A percentile compares a stretch with the other conserved stretches of the same genome.
Evolutionary conservation across 1,140 invertebrate genomes (phyloP).

Genomic region (Euwallacea similis): DNA sequence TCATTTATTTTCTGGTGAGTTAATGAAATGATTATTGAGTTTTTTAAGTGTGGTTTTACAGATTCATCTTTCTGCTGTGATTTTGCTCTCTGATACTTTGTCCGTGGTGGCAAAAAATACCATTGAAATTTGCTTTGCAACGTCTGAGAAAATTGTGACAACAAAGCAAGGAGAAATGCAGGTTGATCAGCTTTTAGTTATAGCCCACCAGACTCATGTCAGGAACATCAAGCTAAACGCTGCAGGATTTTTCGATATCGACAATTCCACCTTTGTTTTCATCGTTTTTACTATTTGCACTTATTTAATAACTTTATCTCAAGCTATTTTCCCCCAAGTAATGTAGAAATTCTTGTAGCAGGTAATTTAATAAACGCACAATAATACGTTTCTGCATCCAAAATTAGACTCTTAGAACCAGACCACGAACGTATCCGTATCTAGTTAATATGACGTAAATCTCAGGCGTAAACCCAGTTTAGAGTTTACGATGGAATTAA

Average conservation of each 20-base stretch:
- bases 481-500: too few relatives aligned
- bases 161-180: not conserved
- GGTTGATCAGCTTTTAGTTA: not conserved
- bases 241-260: conserved; percentile 2
- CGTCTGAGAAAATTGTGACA: not conserved
- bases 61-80: not conserved
- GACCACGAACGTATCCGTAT: too few relatives aligned
- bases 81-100: not conserved
- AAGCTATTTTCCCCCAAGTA: too few relatives aligned
- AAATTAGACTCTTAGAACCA: too few relatives aligned
- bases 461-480: too few relatives aligned
- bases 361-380: too few relatives aligned
- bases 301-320: too few relatives aligned
- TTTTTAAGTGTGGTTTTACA: not conserved
- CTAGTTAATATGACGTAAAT: too few relatives aligned
- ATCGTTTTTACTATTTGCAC: not conserved
- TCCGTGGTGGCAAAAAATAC: not conserved
- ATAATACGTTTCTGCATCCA: too few relatives aligned
- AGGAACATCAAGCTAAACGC: not conserved
- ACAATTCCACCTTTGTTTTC: conserved; percentile 13
- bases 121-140: not conserved
- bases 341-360: too few relatives aligned
- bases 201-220: not conserved
- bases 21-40: too few relatives aligned
- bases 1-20: too few relatives aligned